Percentiles rank a stretch among this genome's conserved stretches.
These are phyloP conservation scores for Hanleya hanleyi DNA, from an alignment of 2,888 invertebrate species.

Conservation along the genomic window DNA sequence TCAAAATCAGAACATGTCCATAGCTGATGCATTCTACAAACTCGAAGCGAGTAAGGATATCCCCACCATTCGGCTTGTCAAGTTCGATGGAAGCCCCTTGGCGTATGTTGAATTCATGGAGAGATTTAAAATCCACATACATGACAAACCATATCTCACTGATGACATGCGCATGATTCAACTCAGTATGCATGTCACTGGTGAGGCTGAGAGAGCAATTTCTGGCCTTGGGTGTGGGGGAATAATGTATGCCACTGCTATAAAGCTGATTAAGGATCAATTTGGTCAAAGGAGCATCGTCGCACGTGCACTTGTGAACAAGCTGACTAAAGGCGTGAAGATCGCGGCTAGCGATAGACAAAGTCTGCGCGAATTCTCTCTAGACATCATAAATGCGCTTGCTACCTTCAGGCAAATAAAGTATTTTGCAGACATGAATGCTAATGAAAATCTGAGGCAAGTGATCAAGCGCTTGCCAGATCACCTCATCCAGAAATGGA, in stretches of 20 bases:
- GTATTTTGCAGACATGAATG: not conserved
- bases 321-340: conserved; percentile 7
- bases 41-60: conserved; percentile 12
- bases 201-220: conserved; percentile 12
- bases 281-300: conserved; percentile 19
- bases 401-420: conserved; percentile 4
- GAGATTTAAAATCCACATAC: conserved; percentile 20
- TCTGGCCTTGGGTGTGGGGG: conserved; percentile 15
- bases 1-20: not conserved
- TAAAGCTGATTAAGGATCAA: conserved; percentile 15
- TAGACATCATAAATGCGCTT: conserved; percentile 12
- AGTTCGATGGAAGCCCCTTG: not conserved
- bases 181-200: conserved; percentile 2
- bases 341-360: not conserved
- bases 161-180: conserved; percentile 21
- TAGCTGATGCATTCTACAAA: conserved; percentile 12
- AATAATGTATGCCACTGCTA: conserved; percentile 13
- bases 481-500: conserved; percentile 14
- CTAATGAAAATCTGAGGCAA: conserved; percentile 6
- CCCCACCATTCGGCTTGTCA: not conserved
- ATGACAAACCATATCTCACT: conserved; percentile 9
- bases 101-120: conserved; percentile 21
- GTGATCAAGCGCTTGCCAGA: conserved; percentile 12
- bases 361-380: conserved; percentile 9
- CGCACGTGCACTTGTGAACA: no score